Conservation (phyloP, 2,888 invertebrate genomes). For the Drosophila borborema region DNA sequence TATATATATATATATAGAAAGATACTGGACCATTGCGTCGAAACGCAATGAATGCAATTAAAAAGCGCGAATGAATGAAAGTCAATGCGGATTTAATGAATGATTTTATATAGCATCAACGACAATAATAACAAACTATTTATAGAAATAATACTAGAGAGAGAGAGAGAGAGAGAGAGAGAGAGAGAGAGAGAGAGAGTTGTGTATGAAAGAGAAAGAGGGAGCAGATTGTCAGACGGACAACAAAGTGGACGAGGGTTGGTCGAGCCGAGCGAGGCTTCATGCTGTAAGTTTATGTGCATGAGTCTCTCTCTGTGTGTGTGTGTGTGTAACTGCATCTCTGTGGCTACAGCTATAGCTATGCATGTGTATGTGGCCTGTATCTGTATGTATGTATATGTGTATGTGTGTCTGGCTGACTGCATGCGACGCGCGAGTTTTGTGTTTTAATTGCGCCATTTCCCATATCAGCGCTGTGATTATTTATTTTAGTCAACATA, state of each 20-base stretch:
- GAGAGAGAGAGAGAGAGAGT: background rate
- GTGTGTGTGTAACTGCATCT: slow-evolving; percentile 6
- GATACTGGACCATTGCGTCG: slow-evolving; percentile 22
- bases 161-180: background rate
- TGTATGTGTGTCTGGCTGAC: slow-evolving; percentile 30
- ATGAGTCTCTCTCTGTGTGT: background rate
- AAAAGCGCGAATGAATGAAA: slow-evolving; percentile 66
- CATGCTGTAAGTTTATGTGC: background rate
- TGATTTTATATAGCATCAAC: slow-evolving; percentile 56
- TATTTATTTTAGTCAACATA: slow-evolving; percentile 76
- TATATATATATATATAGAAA: background rate
- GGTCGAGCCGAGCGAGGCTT: slow-evolving; percentile 25
- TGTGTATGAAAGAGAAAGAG: background rate
- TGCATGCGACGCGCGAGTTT: slow-evolving; percentile 44
- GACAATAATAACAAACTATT: slow-evolving; percentile 67
- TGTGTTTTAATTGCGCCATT: slow-evolving; percentile 75
- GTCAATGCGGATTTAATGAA: slow-evolving; percentile 77
- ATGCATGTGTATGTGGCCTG: background rate
- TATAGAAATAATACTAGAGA: slow-evolving; percentile 40
- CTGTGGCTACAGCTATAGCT: slow-evolving; percentile 13
- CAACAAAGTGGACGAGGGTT: slow-evolving; percentile 25
- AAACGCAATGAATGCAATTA: slow-evolving; percentile 63
- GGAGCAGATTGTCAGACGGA: slow-evolving; percentile 24
- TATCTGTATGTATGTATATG: slow-evolving; percentile 8
- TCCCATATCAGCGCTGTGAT: slow-evolving; percentile 77